phyloP scores from a whole-genome alignment of 2,113 vertebrate genomes.

The Hyla sarda region DNA sequence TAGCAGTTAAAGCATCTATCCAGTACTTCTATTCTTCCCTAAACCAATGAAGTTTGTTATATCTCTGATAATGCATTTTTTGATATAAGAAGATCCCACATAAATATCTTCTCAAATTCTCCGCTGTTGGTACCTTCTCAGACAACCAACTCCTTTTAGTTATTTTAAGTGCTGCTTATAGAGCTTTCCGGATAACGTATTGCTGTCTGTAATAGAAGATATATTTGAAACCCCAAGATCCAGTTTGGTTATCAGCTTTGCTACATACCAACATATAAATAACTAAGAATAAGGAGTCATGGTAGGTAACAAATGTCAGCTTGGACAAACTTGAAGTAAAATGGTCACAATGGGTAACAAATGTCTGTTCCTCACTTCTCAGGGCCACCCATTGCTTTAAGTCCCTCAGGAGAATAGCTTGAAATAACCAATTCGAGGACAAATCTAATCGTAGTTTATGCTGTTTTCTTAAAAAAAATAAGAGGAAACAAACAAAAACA shows the following conservation, averaged over 20 bases:
- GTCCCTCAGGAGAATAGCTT: neutral
- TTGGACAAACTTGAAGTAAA: neutral
- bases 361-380: constrained; percentile 6
- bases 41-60: too few relatives aligned
- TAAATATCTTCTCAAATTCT: too few relatives aligned
- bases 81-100: too few relatives aligned
- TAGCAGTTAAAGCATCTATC: too few relatives aligned
- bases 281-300: neutral
- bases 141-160: too few relatives aligned
- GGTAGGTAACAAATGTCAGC: neutral
- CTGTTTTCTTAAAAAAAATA: neutral
- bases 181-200: too few relatives aligned
- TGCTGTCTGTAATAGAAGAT: too few relatives aligned
- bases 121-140: too few relatives aligned
- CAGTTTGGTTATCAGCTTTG: neutral
- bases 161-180: too few relatives aligned
- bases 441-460: neutral
- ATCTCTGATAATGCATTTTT: too few relatives aligned
- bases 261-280: neutral
- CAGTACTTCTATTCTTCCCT: too few relatives aligned
- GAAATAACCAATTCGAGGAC: neutral
- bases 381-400: constrained; percentile 7
- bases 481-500: neutral
- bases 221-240: too few relatives aligned
- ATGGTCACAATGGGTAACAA: constrained; percentile 16